These are phyloP conservation scores for Gymnocypris eckloni DNA, from an alignment of 2,797 vertebrate species.

Conservation along the genomic window DNA sequence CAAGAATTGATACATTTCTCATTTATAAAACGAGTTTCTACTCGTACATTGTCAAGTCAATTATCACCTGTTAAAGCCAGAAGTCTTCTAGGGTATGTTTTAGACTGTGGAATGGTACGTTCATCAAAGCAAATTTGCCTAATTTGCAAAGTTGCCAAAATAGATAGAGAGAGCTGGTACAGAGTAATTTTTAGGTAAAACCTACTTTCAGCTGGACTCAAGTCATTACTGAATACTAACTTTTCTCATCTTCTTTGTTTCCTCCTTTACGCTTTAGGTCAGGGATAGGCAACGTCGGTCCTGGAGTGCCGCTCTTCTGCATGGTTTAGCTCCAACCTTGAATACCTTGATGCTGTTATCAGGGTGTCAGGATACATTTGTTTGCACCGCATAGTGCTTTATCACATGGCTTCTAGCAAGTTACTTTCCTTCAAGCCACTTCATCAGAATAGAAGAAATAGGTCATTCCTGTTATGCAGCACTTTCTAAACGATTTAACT, in stretches of 20 bases:
- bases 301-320: not conserved
- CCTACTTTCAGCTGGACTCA: slow-evolving; percentile 2
- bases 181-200: slow-evolving; percentile 22
- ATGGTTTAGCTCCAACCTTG: not conserved
- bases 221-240: not conserved
- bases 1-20: not conserved
- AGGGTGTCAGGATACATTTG: not conserved
- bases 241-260: not conserved
- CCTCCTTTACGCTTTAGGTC: not conserved
- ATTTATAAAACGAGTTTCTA: not conserved
- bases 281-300: not conserved
- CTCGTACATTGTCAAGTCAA: not conserved
- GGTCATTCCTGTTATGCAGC: not conserved
- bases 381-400: not conserved
- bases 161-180: not conserved
- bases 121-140: slow-evolving; percentile 27
- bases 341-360: not conserved
- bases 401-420: not conserved
- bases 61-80: not conserved
- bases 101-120: not conserved
- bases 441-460: not conserved
- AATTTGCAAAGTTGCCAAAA: not conserved
- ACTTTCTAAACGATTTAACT: not conserved
- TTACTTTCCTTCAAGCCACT: not conserved
- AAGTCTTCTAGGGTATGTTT: not conserved